A percentile compares a stretch with the other conserved stretches of the same genome.
phyloP scores from a whole-genome alignment of 37 sponge, comb jelly and placozoan species.

The Spongilla lacustris region DNA sequence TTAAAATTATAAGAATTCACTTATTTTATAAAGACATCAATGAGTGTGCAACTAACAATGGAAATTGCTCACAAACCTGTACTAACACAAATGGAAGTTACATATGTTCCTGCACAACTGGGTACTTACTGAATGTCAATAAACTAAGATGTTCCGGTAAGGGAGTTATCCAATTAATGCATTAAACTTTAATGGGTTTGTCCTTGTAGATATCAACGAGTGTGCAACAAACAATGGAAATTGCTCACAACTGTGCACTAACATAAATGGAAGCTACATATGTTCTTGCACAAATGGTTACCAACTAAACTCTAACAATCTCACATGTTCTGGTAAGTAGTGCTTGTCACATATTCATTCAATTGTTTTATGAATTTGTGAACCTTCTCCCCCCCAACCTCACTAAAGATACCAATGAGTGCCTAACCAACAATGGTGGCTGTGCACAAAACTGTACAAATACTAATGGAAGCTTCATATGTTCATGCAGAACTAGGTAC shows the following conservation, averaged over 20 bases:
- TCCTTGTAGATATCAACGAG: slow-evolving; percentile 24
- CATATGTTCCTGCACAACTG: neutral
- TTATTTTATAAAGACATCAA: slow-evolving; percentile 9
- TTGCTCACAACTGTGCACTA: slow-evolving; percentile 32
- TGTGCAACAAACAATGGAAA: slow-evolving; percentile 33
- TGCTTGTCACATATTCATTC: too few species aligned
- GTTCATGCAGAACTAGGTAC: slow-evolving; percentile 21
- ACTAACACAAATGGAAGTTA: slow-evolving; percentile 16
- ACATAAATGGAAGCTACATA: slow-evolving; percentile 20
- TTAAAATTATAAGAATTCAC: neutral
- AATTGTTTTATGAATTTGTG: neutral
- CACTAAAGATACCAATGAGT: slow-evolving; percentile 11
- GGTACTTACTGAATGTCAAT: neutral
- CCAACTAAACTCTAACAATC: neutral
- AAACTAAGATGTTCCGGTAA: neutral
- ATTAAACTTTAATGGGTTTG: neutral
- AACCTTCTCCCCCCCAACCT: too few species aligned
- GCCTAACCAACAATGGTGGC: neutral
- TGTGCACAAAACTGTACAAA: slow-evolving; percentile 19
- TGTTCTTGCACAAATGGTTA: slow-evolving; percentile 32
- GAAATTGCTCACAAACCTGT: slow-evolving; percentile 29
- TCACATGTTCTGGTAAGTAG: neutral
- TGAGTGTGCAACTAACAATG: slow-evolving; percentile 32
- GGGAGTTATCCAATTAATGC: neutral
- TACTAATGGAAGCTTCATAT: slow-evolving; percentile 9